Base-by-base conservation (phyloP, 2,113 vertebrate genomes). In the Hucho hucho region DNA sequence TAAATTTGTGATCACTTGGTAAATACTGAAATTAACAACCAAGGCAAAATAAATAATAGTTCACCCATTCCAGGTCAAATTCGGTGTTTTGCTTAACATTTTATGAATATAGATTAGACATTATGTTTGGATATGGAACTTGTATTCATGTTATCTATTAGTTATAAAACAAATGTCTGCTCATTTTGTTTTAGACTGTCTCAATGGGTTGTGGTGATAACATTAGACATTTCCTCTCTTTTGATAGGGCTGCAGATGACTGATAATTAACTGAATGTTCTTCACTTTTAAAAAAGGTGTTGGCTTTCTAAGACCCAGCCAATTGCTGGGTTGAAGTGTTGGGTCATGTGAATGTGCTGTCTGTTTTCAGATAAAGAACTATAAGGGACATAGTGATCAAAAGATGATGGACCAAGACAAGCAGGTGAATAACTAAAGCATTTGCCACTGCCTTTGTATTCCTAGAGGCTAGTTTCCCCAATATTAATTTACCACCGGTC, bases 341-440 rank as follows among this genome's bases (percentile, higher is more conserved):
- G 14, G 65, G 28, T 76, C 24, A 59, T 14, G 70, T 22, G 69
- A 70, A 74, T 61, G 1, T 66, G 22, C 9, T 71, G 47, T 88
- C 70, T 80, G 63, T 90, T 92, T 90, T 72, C 82, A 97, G 96
- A 92, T 93, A 73, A 96, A 95, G 82, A 91, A 74, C 69, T 78
- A 90, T 77, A 95, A 93, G 82, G 93, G 92, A 29, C 92, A 90
- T 0, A 72, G 88, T 80, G 89, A 91, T 90, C 94, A 92, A 76
- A 95, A 92, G 84, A 71, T 92, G 80, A 83, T 89, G 77, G 95
- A 96, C 88, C 94, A 93, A 84, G 94, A 96, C 69, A 89, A 89
- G 75, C 91, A 92, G 92, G 93, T 93, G 18, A 37, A 32, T 6
- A 32, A 29, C 18, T 13, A 16, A 61, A 24, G n/a, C 58, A 0